phyloP scores from a whole-genome alignment of 2,888 invertebrate genomes.

The Diaprepes abbreviatus region DNA sequence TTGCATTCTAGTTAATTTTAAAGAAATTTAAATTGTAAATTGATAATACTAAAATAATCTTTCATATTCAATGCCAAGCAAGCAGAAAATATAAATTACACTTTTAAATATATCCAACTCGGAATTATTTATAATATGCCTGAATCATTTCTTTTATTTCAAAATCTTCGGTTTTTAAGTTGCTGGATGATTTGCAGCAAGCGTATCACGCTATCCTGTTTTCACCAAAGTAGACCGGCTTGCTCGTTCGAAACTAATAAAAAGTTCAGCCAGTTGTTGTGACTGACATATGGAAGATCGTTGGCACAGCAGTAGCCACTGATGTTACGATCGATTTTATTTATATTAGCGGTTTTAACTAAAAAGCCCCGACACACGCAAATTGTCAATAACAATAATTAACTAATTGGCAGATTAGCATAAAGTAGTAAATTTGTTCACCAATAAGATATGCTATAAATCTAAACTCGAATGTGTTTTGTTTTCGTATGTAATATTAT shows the following conservation, averaged over 20 bases:
- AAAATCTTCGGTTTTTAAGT: conserved; percentile 23
- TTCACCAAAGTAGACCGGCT: conserved; percentile 26
- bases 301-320: conserved; percentile 46
- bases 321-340: conserved; percentile 43
- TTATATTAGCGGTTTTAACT: conserved; percentile 30
- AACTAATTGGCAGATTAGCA: conserved; percentile 67
- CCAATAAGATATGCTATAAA: conserved; percentile 26
- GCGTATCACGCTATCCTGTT: conserved; percentile 37
- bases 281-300: conserved; percentile 40
- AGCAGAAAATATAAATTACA: conserved; percentile 28
- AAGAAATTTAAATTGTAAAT: too few relatives aligned
- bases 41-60: too few relatives aligned
- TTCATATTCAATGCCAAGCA: background rate
- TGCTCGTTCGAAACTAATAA: conserved; percentile 23
- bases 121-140: conserved; percentile 24
- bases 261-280: conserved; percentile 18
- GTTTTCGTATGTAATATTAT: background rate
- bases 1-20: too few relatives aligned
- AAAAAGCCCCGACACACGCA: conserved; percentile 57
- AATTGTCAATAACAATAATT: conserved; percentile 69
- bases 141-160: conserved; percentile 20
- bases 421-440: conserved; percentile 55
- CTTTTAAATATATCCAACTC: conserved; percentile 17
- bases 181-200: conserved; percentile 31
- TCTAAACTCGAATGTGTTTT: background rate